Evolutionary conservation across 2,888 invertebrate genomes (phyloP).

Genomic region (Sylvicola cinctus): DNA sequence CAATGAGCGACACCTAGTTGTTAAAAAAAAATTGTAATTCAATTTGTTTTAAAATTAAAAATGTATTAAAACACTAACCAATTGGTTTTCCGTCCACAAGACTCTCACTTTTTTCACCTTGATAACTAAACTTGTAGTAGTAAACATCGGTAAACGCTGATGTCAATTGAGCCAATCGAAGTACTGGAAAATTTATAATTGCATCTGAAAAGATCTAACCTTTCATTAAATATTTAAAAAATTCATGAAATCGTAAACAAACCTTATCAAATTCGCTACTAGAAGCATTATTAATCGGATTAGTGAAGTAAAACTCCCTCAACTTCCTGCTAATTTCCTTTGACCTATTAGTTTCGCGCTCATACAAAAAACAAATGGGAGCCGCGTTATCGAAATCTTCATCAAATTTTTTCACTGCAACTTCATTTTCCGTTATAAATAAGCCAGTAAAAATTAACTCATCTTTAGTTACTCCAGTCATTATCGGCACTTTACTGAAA

Average conservation of each 20-base stretch:
- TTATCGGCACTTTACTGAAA: conserved; percentile 40
- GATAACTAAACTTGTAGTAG: conserved; percentile 39
- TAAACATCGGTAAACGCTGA: conserved; percentile 35
- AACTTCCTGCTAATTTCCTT: conserved; percentile 29
- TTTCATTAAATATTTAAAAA: conserved; percentile 1
- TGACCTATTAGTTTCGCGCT: conserved; percentile 31
- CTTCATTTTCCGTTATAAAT: conserved; percentile 29
- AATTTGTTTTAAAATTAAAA: too few species aligned
- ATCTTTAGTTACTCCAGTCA: conserved; percentile 41
- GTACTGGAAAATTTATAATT: conserved; percentile 33
- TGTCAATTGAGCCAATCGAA: conserved; percentile 37
- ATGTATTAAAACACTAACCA: conserved; percentile 31
- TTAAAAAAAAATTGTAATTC: too few species aligned
- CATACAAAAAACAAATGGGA: conserved; percentile 40
- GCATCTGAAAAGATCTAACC: conserved; percentile 34
- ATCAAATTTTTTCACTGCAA: conserved; percentile 31
- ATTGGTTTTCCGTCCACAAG: conserved; percentile 29
- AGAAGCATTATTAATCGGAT: conserved; percentile 23
- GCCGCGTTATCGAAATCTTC: conserved; percentile 37
- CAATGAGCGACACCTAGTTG: too few species aligned
- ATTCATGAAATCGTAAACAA: not conserved
- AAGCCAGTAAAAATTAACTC: conserved; percentile 40
- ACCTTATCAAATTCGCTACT: conserved; percentile 19
- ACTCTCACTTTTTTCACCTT: conserved; percentile 36
- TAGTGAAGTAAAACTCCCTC: conserved; percentile 28